Conservation (phyloP, 2,113 vertebrate genomes). For the Dasypus novemcinctus region DNA sequence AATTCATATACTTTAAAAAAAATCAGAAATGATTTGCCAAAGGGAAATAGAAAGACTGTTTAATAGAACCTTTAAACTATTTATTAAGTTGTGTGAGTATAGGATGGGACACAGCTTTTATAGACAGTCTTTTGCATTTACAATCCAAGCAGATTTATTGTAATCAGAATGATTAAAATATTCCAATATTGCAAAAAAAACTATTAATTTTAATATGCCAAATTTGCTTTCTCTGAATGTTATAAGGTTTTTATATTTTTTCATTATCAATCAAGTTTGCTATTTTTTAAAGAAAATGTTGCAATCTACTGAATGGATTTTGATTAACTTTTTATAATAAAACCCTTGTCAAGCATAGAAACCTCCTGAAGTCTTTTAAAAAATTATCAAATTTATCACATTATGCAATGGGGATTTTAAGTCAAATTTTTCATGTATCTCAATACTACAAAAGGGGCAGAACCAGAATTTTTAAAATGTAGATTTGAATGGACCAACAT, state of each 20-base stretch:
- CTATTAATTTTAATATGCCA: neutral
- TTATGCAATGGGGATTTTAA: neutral
- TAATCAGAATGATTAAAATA: neutral
- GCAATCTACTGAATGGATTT: neutral
- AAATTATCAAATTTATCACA: neutral
- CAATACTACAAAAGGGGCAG: neutral
- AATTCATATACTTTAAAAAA: neutral
- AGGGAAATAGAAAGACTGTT: neutral
- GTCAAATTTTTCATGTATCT: neutral
- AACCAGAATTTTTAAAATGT: neutral
- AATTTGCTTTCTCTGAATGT: neutral
- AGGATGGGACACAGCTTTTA: neutral
- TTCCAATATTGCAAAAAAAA: neutral
- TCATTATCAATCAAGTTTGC: neutral
- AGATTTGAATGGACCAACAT: neutral
- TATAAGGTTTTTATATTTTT: neutral
- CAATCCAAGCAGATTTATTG: neutral
- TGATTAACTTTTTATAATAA: slow-evolving; percentile 4
- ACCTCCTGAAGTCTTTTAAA: neutral
- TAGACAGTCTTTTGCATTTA: neutral
- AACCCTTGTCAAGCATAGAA: neutral
- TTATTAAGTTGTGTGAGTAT: neutral
- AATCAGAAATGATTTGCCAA: neutral
- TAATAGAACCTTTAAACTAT: neutral
- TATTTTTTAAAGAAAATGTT: neutral